These are phyloP conservation scores for Hylaeus volcanicus DNA, from an alignment of 1,140 invertebrate species.

Conservation along the genomic window DNA sequence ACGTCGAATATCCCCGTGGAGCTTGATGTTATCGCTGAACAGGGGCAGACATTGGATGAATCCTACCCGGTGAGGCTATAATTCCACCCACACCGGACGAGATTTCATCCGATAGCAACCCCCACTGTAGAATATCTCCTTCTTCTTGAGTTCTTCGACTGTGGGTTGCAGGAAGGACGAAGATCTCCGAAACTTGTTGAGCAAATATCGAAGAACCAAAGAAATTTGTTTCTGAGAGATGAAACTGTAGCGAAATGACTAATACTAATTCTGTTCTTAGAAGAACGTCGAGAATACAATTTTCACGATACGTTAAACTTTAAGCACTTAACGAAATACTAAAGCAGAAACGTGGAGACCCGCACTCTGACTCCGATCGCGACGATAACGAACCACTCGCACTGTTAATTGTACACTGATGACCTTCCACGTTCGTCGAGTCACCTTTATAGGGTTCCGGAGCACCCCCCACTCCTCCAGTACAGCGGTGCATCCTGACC, in stretches of 20 bases:
- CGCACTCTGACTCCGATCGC: background rate
- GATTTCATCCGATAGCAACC: constrained; percentile 68
- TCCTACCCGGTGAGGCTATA: constrained; percentile 75
- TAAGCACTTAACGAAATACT: background rate
- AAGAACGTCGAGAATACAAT: no score
- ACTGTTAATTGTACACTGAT: constrained; percentile 42
- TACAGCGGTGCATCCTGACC: background rate
- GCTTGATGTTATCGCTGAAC: constrained; percentile 7
- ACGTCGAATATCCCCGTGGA: background rate
- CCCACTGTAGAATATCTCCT: background rate
- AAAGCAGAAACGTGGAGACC: background rate
- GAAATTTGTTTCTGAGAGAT: background rate
- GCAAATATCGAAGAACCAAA: no score
- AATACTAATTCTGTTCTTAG: no score
- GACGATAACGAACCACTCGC: background rate
- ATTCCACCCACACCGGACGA: constrained; percentile 61
- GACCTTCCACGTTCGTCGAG: constrained; percentile 27
- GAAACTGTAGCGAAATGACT: background rate
- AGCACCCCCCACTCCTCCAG: background rate
- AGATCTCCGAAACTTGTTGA: background rate
- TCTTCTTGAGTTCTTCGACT: background rate
- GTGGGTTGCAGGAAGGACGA: background rate
- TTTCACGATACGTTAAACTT: background rate
- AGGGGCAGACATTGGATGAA: constrained; percentile 69
- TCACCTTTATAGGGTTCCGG: constrained; percentile 40